Evolutionary conservation across 2,797 vertebrate species (phyloP), one percentile per base, ranked within the genome.

Genomic region (Harpagifer antarcticus): DNA sequence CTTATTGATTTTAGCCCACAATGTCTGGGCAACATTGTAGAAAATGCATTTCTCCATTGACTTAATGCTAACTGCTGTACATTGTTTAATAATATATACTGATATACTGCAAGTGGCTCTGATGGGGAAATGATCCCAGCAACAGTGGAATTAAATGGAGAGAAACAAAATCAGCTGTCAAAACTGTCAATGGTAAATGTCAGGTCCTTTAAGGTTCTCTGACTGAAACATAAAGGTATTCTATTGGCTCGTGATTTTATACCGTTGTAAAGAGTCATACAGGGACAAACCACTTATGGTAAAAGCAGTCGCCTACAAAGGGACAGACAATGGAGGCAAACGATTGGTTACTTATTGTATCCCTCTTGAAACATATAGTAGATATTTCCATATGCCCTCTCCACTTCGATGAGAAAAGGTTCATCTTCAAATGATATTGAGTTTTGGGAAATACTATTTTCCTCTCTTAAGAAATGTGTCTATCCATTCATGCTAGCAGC

Each of bases 1-100:
- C 82, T 69, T 56, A 78, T 81, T 70, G 73, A 84, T 86, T 81
- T 19, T 45, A 45, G 62, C 61, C 49, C 72, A 15, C 65, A 74
- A 20, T 61, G 69, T 78, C 75, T 77, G 76, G 68, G 59, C 74
- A 74, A 40, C 62, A 68, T 16, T 66, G 23, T 45, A 56, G 58
- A 33, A 23, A 72, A 15, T 55, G 40, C 57, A 63, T n/a, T n/a
- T n/a, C n/a, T n/a, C n/a, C n/a, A n/a, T 65, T 82, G 72, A 61
- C 58, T 33, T 19, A n/a, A 55, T 56, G 53, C 52, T 58, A 67
- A 64, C 70, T 37, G 40, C 42, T 60, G 42, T 23, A 14, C 16
- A 61, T 70, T 81, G 20, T 61, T 76, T 47, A 4, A 43, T 65
- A 70, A 71, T 76, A 54, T 63, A 40, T 63, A 40, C 8, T 48